Evolutionary conservation across 2,797 vertebrate species (phyloP).

Genomic region (Pachyuromys duprasi): DNA sequence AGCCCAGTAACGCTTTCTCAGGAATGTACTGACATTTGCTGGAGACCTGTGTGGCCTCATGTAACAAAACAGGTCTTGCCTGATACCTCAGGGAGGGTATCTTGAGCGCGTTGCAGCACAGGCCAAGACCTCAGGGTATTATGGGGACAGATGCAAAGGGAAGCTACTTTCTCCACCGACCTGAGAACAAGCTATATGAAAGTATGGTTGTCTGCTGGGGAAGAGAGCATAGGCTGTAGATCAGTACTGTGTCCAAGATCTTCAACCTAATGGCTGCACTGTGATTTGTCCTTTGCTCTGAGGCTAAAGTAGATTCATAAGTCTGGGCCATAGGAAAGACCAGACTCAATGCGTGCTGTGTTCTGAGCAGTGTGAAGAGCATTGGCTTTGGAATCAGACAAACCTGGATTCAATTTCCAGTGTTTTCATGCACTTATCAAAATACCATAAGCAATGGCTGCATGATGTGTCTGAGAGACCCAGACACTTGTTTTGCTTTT

Average conservation of each 20-base stretch:
- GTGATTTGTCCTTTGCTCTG: background rate
- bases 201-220: background rate
- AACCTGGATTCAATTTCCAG: slow-evolving; percentile 25
- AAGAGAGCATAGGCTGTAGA: background rate
- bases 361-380: background rate
- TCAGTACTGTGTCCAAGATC: background rate
- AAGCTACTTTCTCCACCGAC: background rate
- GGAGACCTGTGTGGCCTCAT: background rate
- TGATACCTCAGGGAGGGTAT: background rate
- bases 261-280: background rate
- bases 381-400: slow-evolving; percentile 3
- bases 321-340: background rate
- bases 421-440: background rate
- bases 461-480: background rate
- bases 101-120: background rate
- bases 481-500: background rate
- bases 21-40: background rate
- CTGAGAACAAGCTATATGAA: background rate
- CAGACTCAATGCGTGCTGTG: background rate
- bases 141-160: background rate
- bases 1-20: background rate
- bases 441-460: background rate
- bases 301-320: background rate
- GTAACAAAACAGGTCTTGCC: background rate
- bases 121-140: background rate